Percentiles rank a stretch among this genome's conserved stretches.
Conservation (phyloP, 2,888 invertebrate genomes). For the Trissolcus brochymenae region DNA sequence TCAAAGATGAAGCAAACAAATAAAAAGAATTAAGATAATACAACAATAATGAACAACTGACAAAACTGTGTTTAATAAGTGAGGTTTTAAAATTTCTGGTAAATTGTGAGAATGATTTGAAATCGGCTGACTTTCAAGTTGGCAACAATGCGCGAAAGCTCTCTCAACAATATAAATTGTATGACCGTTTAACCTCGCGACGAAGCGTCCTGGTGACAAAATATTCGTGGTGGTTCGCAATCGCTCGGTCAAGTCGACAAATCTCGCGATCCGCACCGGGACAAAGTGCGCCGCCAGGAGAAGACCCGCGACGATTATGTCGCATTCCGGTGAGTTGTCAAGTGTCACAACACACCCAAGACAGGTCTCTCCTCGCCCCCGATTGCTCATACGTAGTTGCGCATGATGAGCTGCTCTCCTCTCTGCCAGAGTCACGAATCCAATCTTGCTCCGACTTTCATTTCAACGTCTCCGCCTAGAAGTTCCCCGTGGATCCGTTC, state of each 20-base stretch:
- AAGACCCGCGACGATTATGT: slow-evolving; percentile 32
- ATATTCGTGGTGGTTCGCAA: slow-evolving; percentile 11
- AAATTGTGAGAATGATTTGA: slow-evolving; percentile 1
- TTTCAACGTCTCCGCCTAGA: not conserved
- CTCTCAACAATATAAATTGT: slow-evolving; percentile 27
- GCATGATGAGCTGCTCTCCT: not conserved
- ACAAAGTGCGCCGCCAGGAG: slow-evolving; percentile 13
- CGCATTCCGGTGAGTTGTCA: slow-evolving; percentile 52
- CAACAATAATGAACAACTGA: no score
- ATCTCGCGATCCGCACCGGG: slow-evolving; percentile 24
- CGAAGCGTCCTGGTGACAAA: slow-evolving; percentile 46
- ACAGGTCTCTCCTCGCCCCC: not conserved
- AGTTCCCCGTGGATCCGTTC: not conserved
- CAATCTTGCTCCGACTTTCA: not conserved
- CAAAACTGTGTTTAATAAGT: no score
- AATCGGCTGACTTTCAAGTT: slow-evolving; percentile 11
- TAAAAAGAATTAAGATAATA: no score
- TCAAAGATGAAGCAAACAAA: no score
- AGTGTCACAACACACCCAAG: not conserved
- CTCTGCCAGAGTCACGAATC: not conserved
- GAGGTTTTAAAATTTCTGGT: no score
- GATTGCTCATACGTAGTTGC: slow-evolving; percentile 3
- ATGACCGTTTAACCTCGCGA: slow-evolving; percentile 51
- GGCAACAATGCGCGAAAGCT: slow-evolving; percentile 33
- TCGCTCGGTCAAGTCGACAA: slow-evolving; percentile 30